phyloP scores from a whole-genome alignment of 2,888 invertebrate species.

The Melanotus villosus region DNA sequence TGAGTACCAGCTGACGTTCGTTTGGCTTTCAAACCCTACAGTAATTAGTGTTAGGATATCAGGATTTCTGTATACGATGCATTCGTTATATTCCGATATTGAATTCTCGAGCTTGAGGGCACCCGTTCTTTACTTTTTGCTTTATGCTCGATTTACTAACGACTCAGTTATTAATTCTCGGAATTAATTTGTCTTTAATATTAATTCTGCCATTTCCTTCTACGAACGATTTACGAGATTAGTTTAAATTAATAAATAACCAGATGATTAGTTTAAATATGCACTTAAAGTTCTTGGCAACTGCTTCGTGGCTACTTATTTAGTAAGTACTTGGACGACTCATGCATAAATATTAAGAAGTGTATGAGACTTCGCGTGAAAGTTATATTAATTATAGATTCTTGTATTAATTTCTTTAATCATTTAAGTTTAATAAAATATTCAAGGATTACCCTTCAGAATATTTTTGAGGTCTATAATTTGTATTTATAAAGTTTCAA shows the following conservation, averaged over 20 bases:
- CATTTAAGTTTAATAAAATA: no score
- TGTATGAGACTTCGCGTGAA: no score
- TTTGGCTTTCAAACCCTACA: constrained; percentile 37
- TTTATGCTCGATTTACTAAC: background rate
- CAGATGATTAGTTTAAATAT: background rate
- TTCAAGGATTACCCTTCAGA: no score
- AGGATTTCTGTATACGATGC: constrained; percentile 31
- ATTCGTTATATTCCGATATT: constrained; percentile 36
- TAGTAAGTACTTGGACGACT: no score
- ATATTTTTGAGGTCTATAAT: no score
- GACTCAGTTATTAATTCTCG: background rate
- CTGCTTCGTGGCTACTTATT: no score
- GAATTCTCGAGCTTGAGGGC: constrained; percentile 23
- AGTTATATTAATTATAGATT: no score
- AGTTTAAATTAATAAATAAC: constrained; percentile 15
- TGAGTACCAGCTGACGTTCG: constrained; percentile 44
- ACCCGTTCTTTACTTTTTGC: background rate
- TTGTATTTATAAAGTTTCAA: no score
- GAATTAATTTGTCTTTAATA: constrained; percentile 16
- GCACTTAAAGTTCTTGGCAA: no score
- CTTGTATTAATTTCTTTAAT: no score
- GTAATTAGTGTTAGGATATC: constrained; percentile 40
- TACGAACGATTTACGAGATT: constrained; percentile 18
- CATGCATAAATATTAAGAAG: no score
- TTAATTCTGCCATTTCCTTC: constrained; percentile 1